Evolutionary conservation across 2,797 vertebrate species (phyloP), one percentile per base, ranked within the genome.

Genomic region (Ptychadena robeensis): DNA sequence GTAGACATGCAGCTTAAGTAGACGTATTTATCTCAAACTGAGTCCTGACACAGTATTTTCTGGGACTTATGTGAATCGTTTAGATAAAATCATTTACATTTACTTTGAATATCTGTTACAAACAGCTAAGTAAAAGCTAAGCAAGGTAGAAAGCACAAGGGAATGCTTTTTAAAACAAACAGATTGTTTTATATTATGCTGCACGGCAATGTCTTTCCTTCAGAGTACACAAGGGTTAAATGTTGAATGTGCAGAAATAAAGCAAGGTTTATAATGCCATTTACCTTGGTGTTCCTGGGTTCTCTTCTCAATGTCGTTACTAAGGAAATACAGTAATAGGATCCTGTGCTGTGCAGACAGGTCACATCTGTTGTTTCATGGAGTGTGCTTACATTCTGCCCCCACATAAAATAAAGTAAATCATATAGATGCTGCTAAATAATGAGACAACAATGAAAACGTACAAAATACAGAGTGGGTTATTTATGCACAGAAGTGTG

Each of bases 291-390:
- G 67, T 80, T 53, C 34, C 76, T 70, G n/a, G 40, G 65, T 75
- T 83, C 66, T 74, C 78, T 73, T 48, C 66, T 81, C 65, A 80
- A 64, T 79, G 73, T 63, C 31, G 64, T 83, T 86, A 82, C 78
- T 84, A 81, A 83, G 81, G 81, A 78, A 82, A 73, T 83, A 38
- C 61, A 84, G 76, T 84, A 84, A 73, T 64, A 80, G 76, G 76
- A 84, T 84, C 65, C 71, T 80, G 18, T 6, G 34, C 63, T 80
- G 61, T 65, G n/a, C 71, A 84, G 82, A 69, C 76, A 84, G 65
- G 68, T 37, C 77, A 79, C 82, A 84, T 80, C 82, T 84, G 71
- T 76, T 64, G 73, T 64, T 68, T 67, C 31, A 84, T 84, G 15
- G 67, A 78, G 30, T 53, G 64, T 78, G 64, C 82, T 80, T 73